phyloP scores from a whole-genome alignment of 2,888 invertebrate genomes.

The Alviniconcha strummeri region DNA sequence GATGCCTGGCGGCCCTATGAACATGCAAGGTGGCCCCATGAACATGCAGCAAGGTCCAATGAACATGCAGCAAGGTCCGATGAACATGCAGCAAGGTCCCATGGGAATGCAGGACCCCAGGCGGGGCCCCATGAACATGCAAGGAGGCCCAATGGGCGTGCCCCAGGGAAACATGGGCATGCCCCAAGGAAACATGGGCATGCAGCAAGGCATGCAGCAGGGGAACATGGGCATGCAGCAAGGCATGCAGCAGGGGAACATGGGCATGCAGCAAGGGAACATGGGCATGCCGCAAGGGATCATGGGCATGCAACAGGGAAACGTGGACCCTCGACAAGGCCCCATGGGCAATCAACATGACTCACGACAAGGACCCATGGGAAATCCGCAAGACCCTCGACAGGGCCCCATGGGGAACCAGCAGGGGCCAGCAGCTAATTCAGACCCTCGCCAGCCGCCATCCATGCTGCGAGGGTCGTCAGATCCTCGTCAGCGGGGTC shows the following conservation, averaged over 20 bases:
- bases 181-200: constrained; percentile 17
- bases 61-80: constrained; percentile 16
- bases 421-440: not conserved
- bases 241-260: constrained; percentile 28
- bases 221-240: constrained; percentile 5
- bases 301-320: constrained; percentile 32
- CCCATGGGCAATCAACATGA: constrained; percentile 33
- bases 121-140: constrained; percentile 6
- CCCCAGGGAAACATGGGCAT: constrained; percentile 16
- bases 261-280: constrained; percentile 2
- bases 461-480: not conserved
- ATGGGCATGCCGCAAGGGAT: not conserved
- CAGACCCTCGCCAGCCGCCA: not conserved
- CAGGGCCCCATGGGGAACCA: not conserved
- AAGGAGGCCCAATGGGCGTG: constrained; percentile 33
- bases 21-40: constrained; percentile 18
- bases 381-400: constrained; percentile 17
- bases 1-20: constrained; percentile 20
- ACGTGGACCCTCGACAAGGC: constrained; percentile 17
- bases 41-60: constrained; percentile 14
- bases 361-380: constrained; percentile 36
- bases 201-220: constrained; percentile 19
- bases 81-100: constrained; percentile 26
- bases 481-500: constrained; percentile 7
- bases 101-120: constrained; percentile 18